Percentiles rank a stretch among this genome's conserved stretches.
Evolutionary conservation across 2,113 vertebrate genomes (phyloP).

Genomic region (Hyperoodon ampullatus): DNA sequence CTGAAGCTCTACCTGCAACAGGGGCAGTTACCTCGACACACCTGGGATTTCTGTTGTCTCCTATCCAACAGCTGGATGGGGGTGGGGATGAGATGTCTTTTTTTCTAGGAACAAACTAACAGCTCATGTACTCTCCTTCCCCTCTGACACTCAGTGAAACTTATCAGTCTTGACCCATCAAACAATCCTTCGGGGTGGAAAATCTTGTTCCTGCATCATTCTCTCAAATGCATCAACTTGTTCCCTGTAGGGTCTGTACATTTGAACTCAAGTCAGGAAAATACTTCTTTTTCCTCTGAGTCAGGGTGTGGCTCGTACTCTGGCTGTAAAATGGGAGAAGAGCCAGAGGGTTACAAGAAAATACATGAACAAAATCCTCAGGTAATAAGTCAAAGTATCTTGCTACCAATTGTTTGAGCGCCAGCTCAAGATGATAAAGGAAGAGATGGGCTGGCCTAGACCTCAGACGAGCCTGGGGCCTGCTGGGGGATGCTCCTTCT

Average conservation of each 20-base stretch:
- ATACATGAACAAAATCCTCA: neutral
- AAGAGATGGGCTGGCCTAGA: neutral
- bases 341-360: neutral
- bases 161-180: neutral
- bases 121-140: neutral
- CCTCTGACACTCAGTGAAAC: neutral
- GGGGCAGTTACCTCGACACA: neutral
- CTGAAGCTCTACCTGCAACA: neutral
- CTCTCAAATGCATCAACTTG: conserved; percentile 3
- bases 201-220: neutral
- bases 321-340: neutral
- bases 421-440: neutral
- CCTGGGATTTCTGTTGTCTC: neutral
- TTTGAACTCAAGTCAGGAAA: conserved; percentile 27
- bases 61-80: neutral
- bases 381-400: neutral
- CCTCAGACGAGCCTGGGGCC: neutral
- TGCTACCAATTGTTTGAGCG: neutral
- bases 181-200: neutral
- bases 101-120: neutral
- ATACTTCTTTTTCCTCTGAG: neutral
- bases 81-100: neutral
- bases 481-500: too few relatives aligned
- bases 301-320: neutral
- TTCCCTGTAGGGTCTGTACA: neutral